A percentile compares a stretch with the other conserved stretches of the same genome.
phyloP scores from a whole-genome alignment of 1,140 invertebrate species.

The Drosophila bifasciata region DNA sequence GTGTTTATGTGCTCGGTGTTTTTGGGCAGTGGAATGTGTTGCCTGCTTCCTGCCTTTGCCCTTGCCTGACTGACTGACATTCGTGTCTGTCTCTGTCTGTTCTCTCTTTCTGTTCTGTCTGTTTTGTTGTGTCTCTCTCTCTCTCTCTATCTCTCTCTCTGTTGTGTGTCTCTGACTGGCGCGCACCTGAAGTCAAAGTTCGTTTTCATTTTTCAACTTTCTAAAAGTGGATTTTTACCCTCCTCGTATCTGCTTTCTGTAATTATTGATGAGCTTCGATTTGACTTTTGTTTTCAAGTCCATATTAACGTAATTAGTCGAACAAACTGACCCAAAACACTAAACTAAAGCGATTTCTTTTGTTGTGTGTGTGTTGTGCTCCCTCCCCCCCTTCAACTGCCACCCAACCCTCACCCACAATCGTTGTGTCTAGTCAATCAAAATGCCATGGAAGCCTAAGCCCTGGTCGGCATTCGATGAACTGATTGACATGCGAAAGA shows the following conservation, averaged over 20 bases:
- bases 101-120: too few relatives aligned
- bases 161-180: too few relatives aligned
- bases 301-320: constrained; percentile 57
- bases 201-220: constrained; percentile 36
- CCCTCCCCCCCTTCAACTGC: not conserved
- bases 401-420: not conserved
- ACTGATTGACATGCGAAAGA: constrained; percentile 58
- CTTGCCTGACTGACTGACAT: constrained; percentile 24
- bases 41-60: constrained; percentile 13
- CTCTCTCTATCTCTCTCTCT: too few relatives aligned
- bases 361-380: constrained; percentile 6
- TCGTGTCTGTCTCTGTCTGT: too few relatives aligned
- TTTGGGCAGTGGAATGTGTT: constrained; percentile 15
- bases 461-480: constrained; percentile 33
- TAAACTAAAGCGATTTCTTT: not conserved
- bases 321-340: not conserved
- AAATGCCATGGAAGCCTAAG: constrained; percentile 25
- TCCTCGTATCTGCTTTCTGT: constrained; percentile 6
- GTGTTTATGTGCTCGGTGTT: constrained; percentile 54
- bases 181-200: constrained; percentile 4
- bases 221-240: constrained; percentile 3
- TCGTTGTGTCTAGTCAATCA: constrained; percentile 29
- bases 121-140: constrained; percentile 1
- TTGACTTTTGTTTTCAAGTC: constrained; percentile 41
- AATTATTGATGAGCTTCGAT: constrained; percentile 58